Base-by-base conservation (phyloP, 2,797 vertebrate genomes). In the Coregonus suidteri region DNA sequence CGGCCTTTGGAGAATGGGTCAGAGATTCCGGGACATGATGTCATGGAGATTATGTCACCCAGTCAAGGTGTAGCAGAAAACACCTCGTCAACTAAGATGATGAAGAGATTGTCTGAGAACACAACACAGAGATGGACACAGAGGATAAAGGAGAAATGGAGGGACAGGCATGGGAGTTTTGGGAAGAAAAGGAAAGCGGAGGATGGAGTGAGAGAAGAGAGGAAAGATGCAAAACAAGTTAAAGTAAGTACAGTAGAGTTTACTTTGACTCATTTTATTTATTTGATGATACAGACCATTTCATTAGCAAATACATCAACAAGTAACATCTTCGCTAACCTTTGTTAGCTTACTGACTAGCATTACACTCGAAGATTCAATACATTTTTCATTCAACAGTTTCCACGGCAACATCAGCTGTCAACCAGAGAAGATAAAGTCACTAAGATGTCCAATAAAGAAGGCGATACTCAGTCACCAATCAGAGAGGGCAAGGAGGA, bases 91-190 rank as follows among this genome's bases (percentile, higher is more conserved):
- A 86, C 78, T 53, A 90, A 86, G 47, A 90, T 83, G 31, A 85
- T 78, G 20, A 86, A 59, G 41, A 82, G 75, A 47, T 59, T 79
- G 30, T 74, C 84, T 3, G 86, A 85, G 62, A 83, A 80, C 37
- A 91, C 87, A 85, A 77, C 78, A 0, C 83, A 75, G 52, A 88
- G 81, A 76, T 93, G 93, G 93, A 93, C 93, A 1, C 89, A 92
- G 84, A 94, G 79, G 76, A 86, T 95, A 68, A 94, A 92, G 81
- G 92, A 88, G 25, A 89, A 53, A 70, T 93, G 86, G 88, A 86
- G 65, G 71, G 92, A 91, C 25, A 91, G 86, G 75, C 77, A 76
- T 1, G 87, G 80, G 25, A 84, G 78, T 62, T 76, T 76, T 31
- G 75, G 79, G 59, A 90, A 83, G 64, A 89, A 83, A 41, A 81